Conservation (phyloP, 2,888 invertebrate species). For the Cylloceria caligata region DNA sequence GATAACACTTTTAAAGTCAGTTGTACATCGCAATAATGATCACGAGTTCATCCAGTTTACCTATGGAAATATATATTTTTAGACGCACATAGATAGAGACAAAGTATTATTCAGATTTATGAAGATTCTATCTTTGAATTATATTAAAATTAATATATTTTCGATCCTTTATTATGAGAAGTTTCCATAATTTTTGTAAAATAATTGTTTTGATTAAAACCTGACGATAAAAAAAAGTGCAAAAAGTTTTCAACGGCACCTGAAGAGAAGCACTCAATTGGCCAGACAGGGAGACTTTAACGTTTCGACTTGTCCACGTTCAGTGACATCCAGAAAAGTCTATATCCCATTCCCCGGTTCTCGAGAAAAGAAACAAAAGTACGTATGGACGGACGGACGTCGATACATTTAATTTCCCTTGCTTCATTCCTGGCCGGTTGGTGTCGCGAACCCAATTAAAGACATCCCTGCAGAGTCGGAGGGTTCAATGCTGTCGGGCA, state of each 20-base stretch:
- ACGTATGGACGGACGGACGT: conserved; percentile 54
- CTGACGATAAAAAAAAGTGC: background rate
- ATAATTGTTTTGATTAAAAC: background rate
- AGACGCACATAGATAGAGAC: no score
- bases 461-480: conserved; percentile 80
- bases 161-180: no score
- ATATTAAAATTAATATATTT: no score
- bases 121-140: no score
- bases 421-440: conserved; percentile 67
- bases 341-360: conserved; percentile 39
- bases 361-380: conserved; percentile 13
- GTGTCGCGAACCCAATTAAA: conserved; percentile 84
- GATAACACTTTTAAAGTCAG: conserved; percentile 18
- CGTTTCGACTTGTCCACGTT: conserved; percentile 26
- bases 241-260: background rate
- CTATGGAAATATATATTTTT: no score
- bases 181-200: no score
- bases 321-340: conserved; percentile 49
- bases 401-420: conserved; percentile 80
- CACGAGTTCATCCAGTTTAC: no score
- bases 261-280: background rate
- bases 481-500: conserved; percentile 57
- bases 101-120: no score
- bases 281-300: background rate
- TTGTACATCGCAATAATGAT: background rate